Evolutionary conservation across 1,140 invertebrate species (phyloP), one percentile per base, ranked within the genome.

Genomic region (Drosophila hydei): DNA sequence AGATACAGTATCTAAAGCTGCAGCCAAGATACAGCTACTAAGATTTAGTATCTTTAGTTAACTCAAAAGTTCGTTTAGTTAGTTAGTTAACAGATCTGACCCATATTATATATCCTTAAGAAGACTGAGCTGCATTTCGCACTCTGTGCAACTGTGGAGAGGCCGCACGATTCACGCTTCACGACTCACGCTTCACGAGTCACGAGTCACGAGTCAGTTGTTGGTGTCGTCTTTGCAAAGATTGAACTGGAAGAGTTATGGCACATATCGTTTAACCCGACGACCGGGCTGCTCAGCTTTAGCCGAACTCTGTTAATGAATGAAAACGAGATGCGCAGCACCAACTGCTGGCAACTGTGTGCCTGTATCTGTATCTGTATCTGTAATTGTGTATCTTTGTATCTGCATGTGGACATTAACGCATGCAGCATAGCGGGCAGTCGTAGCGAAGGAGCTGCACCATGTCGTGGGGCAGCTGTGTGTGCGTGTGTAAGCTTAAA

Each of bases 401-500:
- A 59, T 68, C 65, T 69, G 67, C 59, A 70, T 63, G 50, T 63
- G 42, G 36, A 61, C 48, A 68, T 68, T 60, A 60, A 68, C 64
- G 64, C 64, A 30, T 54, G 30, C 64, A 51, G 36, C 19, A 21
- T 30, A 8, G 27, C 27, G 27, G 27, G 27, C 27, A n/a, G 27
- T 7, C 27, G 7, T 2, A 0, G 27, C 27, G 6, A 9, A 30
- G 27, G 7, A 30, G 30, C 30, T 11, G 30, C 30, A 11, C 7
- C 4, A 30, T 60, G 25, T 18, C n/a, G 45, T 43, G 16, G 55
- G n/a, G 16, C n/a, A 5, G 3, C n/a, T 4, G 55, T 16, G 27
- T 45, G 56, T 54, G 72, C 73, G 76, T 85, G 74, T 68, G 72
- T 58, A 56, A 75, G 55, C 83, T 85, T 87, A 81, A 87, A 87